Evolutionary conservation across 2,113 vertebrate genomes (phyloP).

Genomic region (Entomyzon cyanotis): DNA sequence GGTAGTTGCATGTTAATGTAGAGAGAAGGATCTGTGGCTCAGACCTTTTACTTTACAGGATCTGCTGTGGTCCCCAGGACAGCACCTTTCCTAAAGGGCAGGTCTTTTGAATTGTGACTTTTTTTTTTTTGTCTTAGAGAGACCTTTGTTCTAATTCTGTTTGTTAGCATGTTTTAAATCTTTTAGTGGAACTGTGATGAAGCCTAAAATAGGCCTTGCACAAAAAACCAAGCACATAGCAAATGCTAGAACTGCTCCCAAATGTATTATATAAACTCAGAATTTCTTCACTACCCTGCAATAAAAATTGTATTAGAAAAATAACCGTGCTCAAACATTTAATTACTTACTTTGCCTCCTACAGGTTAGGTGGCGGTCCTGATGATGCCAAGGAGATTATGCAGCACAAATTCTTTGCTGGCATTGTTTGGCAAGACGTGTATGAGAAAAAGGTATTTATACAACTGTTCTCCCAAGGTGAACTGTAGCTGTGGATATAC

Average conservation of each 20-base stretch:
- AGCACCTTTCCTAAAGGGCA: not conserved
- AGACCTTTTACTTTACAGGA: not conserved
- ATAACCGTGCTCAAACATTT: conserved; percentile 6
- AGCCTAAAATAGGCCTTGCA: not conserved
- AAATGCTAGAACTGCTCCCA: not conserved
- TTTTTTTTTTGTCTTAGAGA: not conserved
- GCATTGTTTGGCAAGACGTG: conserved; percentile 94
- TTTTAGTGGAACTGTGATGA: not conserved
- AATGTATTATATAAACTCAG: not conserved
- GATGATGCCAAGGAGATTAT: conserved; percentile 98
- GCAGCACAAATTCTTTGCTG: conserved; percentile 95
- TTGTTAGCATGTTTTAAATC: not conserved
- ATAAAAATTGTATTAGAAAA: conserved; percentile 8
- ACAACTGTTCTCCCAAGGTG: not conserved
- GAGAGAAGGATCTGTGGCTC: not conserved
- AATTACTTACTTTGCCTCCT: not conserved
- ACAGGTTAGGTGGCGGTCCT: conserved; percentile 91
- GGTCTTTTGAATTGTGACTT: not conserved
- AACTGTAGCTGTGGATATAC: not conserved
- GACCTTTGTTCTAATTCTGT: not conserved
- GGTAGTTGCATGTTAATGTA: not conserved
- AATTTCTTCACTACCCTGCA: not conserved
- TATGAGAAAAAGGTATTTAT: conserved; percentile 91
- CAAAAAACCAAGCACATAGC: not conserved
- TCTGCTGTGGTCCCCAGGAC: not conserved